phyloP scores from a whole-genome alignment of 2,888 invertebrate genomes.

The Parelbella ahira region DNA sequence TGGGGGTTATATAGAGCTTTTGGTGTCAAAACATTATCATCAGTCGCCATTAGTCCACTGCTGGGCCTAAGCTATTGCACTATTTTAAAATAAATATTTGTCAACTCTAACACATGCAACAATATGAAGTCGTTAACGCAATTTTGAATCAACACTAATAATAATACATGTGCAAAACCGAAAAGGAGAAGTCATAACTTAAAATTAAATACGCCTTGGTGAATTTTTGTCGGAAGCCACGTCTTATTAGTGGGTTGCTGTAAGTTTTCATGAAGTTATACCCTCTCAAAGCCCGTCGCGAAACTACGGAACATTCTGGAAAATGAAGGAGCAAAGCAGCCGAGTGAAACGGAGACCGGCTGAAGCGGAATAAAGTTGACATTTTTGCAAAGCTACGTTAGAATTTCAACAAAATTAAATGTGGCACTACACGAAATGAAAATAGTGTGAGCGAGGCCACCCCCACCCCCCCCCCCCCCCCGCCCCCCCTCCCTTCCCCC shows the following conservation, averaged over 20 bases:
- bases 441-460: conserved; percentile 58
- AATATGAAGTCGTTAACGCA: no score
- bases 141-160: no score
- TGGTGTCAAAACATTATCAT: no score
- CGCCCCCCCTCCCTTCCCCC: conserved; percentile 30
- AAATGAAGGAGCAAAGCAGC: conserved; percentile 75
- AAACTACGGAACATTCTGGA: conserved; percentile 72
- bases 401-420: conserved; percentile 81
- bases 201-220: conserved; percentile 78
- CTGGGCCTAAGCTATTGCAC: no score
- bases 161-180: conserved; percentile 2
- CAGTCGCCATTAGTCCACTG: no score
- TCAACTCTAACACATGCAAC: no score
- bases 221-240: conserved; percentile 74
- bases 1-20: no score
- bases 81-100: no score
- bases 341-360: conserved; percentile 69
- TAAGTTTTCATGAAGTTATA: conserved; percentile 78
- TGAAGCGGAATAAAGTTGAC: conserved; percentile 79
- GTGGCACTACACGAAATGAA: conserved; percentile 78
- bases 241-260: conserved; percentile 67
- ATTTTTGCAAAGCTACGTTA: conserved; percentile 79
- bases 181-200: conserved; percentile 71
- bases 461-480: conserved; percentile 17
- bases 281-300: conserved; percentile 77